Evolutionary conservation across 2,797 vertebrate genomes (phyloP), one percentile per base, ranked within the genome.

Genomic region (Coregonus suidteri): DNA sequence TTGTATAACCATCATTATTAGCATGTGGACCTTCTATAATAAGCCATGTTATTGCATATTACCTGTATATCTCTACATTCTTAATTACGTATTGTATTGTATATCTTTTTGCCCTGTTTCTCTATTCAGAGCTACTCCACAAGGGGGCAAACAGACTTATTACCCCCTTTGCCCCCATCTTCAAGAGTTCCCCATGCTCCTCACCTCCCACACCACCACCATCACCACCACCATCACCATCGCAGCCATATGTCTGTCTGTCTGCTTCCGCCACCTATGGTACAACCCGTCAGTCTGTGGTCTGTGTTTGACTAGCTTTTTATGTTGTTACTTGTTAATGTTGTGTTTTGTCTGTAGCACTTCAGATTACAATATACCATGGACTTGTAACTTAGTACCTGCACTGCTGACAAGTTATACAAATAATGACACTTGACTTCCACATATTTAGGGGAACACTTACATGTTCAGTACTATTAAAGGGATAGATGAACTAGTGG

Each of bases 131-230:
- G 88, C 82, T 85, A 68, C 86, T 92, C 90, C 20, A 75, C 89
- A 13, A 91, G 90, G 83, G 88, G 89, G 6, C 88, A 93, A 0
- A 92, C 94, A 88, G 94, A 95, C 78, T 94, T 94, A 83, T 88
- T 96, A 71, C 94, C 95, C 53, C 95, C 95, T 9, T 86, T 95
- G 77, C 93, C 93, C 78, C 93, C 93, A 37, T 87, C 93, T 34
- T 88, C 91, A 14, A 89, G 91, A 75, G 81, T 86, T 1, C 53
- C 89, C 85, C 89, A 91, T 18, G 82, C 80, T n/a, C 80, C 85
- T n/a, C 86, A 86, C 73, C 80, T 78, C 54, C 86, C 84, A 76
- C 89, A 90, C 79, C 88, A 89, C 72, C 89, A 90, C 78, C 86
- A 84, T 69, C 89, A 90, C 78, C 86, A 84, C 34, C 91, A 91